Percentiles rank a stretch among this genome's conserved stretches.
phyloP scores from a whole-genome alignment of 2,113 vertebrate species.

The Tragulus kanchil region DNA sequence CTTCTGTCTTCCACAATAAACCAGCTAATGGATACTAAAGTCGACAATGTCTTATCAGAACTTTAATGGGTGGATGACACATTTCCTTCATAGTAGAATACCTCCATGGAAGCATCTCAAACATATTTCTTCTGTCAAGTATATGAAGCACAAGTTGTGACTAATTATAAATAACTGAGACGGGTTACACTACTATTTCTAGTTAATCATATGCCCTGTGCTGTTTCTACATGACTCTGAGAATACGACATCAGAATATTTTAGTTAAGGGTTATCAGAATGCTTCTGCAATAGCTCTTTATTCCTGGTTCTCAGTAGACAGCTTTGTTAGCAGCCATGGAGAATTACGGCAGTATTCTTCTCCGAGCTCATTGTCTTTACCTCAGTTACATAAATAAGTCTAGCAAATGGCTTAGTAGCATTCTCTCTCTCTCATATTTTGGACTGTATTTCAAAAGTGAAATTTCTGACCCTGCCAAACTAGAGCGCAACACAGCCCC shows the following conservation, averaged over 20 bases:
- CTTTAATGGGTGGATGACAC: not conserved
- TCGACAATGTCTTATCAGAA: not conserved
- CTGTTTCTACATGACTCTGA: conserved; percentile 14
- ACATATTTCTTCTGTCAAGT: conserved; percentile 42
- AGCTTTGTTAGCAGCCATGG: not conserved
- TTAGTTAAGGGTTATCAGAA: not conserved
- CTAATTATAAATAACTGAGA: conserved; percentile 50
- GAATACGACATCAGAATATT: not conserved
- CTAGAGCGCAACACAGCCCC: not conserved
- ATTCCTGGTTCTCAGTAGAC: not conserved
- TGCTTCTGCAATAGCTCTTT: not conserved
- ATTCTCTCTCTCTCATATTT: not conserved
- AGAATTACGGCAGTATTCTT: not conserved
- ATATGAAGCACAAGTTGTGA: conserved; percentile 48
- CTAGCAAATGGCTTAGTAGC: not conserved
- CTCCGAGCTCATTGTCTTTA: not conserved
- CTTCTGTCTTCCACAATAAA: conserved; percentile 37
- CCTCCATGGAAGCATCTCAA: conserved; percentile 34
- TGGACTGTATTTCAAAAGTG: not conserved
- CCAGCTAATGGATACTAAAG: conserved; percentile 66
- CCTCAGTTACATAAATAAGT: not conserved
- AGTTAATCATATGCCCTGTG: not conserved
- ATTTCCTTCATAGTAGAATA: conserved; percentile 7
- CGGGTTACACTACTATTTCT: conserved; percentile 23
- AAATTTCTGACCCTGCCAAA: not conserved